Conservation (phyloP, 2,888 invertebrate genomes). For the Drosophila mercatorum region DNA sequence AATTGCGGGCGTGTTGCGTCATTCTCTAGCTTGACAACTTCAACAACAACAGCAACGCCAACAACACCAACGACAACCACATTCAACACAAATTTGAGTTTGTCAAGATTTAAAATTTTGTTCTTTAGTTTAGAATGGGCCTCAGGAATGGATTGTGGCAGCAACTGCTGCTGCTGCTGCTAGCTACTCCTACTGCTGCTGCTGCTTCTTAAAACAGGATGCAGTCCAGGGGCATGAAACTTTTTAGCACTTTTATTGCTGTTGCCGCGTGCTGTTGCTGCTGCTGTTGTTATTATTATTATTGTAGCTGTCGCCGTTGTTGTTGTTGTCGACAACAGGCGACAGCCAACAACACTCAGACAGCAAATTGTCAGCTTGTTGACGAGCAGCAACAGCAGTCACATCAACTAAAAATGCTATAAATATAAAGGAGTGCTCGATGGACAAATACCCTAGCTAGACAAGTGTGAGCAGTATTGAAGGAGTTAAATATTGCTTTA, state of each 20-base stretch:
- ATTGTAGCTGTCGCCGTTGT: slow-evolving; percentile 59
- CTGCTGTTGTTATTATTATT: slow-evolving; percentile 23
- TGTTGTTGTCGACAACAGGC: slow-evolving; percentile 38
- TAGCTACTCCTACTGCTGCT: not conserved
- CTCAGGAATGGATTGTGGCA: slow-evolving; percentile 6
- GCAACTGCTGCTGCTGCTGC: slow-evolving; percentile 11
- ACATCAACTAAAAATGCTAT: not conserved
- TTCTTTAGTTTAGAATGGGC: slow-evolving; percentile 30
- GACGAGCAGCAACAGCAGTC: slow-evolving; percentile 44
- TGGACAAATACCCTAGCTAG: not conserved
- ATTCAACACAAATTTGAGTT: slow-evolving; percentile 43
- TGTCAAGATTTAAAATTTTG: slow-evolving; percentile 69
- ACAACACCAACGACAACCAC: not conserved
- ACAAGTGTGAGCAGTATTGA: not conserved
- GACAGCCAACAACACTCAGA: slow-evolving; percentile 63
- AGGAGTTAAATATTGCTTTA: too few relatives aligned
- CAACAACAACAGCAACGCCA: slow-evolving; percentile 21
- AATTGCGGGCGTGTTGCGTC: slow-evolving; percentile 47
- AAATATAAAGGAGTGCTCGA: not conserved
- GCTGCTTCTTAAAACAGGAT: slow-evolving; percentile 62
- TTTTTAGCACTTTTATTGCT: slow-evolving; percentile 76
- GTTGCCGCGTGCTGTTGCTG: slow-evolving; percentile 29
- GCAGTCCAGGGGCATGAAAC: slow-evolving; percentile 74
- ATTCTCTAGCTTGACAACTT: slow-evolving; percentile 52
- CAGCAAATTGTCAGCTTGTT: slow-evolving; percentile 76